These are phyloP conservation scores for Lithobates pipiens DNA, from an alignment of 2,797 vertebrate species.

Conservation along the genomic window DNA sequence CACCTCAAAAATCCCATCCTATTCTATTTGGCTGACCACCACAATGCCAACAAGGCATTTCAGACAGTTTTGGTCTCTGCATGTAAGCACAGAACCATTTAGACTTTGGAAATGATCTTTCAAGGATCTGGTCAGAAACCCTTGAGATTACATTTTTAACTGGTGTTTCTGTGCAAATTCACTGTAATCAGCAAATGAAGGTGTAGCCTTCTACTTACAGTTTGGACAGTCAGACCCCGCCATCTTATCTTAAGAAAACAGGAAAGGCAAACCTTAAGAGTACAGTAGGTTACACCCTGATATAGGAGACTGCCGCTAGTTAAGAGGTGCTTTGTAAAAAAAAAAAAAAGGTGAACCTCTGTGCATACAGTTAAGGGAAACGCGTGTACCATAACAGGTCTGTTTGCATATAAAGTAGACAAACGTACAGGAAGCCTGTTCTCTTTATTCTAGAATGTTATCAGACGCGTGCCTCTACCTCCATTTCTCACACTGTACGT, in stretches of 20 bases:
- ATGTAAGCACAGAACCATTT: background rate
- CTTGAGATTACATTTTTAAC: background rate
- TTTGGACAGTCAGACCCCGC: slow-evolving; percentile 14
- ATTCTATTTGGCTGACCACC: no score
- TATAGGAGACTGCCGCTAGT: slow-evolving; percentile 17
- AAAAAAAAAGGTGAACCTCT: slow-evolving; percentile 8
- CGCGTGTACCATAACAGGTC: slow-evolving; percentile 62
- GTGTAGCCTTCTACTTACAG: slow-evolving; percentile 11
- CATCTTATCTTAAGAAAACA: slow-evolving; percentile 53
- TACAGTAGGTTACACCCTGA: slow-evolving; percentile 58
- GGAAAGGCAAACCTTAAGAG: slow-evolving; percentile 54
- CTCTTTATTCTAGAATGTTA: slow-evolving; percentile 81
- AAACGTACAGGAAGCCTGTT: slow-evolving; percentile 78
- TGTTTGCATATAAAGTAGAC: slow-evolving; percentile 77
- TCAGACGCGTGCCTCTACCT: slow-evolving; percentile 86
- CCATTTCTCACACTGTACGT: slow-evolving; percentile 88
- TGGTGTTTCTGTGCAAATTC: background rate
- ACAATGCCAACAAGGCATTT: background rate
- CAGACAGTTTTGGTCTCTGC: background rate
- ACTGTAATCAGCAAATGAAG: slow-evolving; percentile 5
- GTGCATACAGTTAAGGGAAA: slow-evolving; percentile 23
- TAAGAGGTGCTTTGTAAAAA: slow-evolving; percentile 8
- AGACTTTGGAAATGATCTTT: background rate
- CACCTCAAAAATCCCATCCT: no score
- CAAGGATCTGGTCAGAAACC: background rate